A percentile compares a stretch with the other conserved stretches of the same genome.
phyloP scores from a whole-genome alignment of 2,888 invertebrate species.

The Sinentomon sp. region DNA sequence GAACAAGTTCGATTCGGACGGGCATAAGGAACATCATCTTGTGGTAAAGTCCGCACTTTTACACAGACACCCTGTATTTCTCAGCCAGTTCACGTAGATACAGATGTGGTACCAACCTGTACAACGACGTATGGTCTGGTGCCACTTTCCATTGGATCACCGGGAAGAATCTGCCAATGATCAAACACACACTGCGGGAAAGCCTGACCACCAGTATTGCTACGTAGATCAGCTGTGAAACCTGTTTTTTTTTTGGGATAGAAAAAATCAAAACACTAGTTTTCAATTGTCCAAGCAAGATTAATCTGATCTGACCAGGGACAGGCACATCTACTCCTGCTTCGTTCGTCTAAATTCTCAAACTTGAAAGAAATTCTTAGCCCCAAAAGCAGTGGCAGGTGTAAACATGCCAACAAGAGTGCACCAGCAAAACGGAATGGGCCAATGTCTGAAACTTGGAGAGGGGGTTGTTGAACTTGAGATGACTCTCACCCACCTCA shows the following conservation, averaged over 20 bases:
- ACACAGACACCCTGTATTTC: neutral
- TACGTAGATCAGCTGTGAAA: conserved; percentile 89
- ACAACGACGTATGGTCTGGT: conserved; percentile 50
- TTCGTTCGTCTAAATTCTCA: too few relatives aligned
- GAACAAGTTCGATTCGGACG: too few relatives aligned
- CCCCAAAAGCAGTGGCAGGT: too few relatives aligned
- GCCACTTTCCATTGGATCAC: conserved; percentile 59
- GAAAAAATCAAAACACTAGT: conserved; percentile 5
- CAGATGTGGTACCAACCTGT: conserved; percentile 32
- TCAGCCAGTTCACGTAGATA: neutral
- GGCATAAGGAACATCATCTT: too few relatives aligned
- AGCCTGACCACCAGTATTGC: conserved; percentile 93
- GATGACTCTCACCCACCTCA: too few relatives aligned
- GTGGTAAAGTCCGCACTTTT: too few relatives aligned
- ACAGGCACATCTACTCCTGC: neutral
- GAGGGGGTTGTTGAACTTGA: too few relatives aligned
- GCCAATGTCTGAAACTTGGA: too few relatives aligned
- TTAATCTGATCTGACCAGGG: neutral
- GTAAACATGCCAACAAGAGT: too few relatives aligned
- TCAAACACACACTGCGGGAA: conserved; percentile 99
- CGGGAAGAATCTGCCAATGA: conserved; percentile 94
- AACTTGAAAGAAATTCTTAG: too few relatives aligned
- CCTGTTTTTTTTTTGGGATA: conserved; percentile 24
- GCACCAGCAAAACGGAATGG: too few relatives aligned
- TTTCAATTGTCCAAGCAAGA: neutral